Base-by-base conservation (phyloP, 2,113 vertebrate genomes). In the Nesoenas mayeri region DNA sequence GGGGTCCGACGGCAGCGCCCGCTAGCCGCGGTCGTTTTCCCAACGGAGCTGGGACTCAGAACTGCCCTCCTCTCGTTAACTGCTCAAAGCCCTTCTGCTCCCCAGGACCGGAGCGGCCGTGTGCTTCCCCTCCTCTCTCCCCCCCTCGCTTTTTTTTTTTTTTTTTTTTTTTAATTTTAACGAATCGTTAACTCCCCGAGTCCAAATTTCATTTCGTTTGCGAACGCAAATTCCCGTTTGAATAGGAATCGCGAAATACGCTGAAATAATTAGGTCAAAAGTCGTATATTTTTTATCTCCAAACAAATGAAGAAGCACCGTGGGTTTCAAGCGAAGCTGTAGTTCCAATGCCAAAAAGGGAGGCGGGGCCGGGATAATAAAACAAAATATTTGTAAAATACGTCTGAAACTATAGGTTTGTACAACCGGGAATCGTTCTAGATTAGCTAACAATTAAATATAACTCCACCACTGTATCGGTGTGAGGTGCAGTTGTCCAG, bases 401-500 rank as follows among this genome's bases (percentile, higher is more conserved):
- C 81, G 78, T 96, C 93, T 93, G 93, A 98, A 98, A 93, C 96
- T 97, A 97, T 95, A 97, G 97, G 97, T 98, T 98, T 99, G 98
- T 99, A 98, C 91, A 96, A 97, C 95, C 96, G 97, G 98, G 98
- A 98, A 98, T 98, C 98, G 97, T 99, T 98, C 97, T 98, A 99
- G 98, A 98, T 98, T 99, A 99, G 98, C 97, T 97, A 97, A 96
- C 98, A 98, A 98, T 98, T 97, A 96, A 97, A 96, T 96, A 93
- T 90, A 96, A 97, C 97, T 97, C 98, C 98, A 97, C 98, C 98
- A 95, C 74, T 98, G 97, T 99, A 98, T 98, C 96, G 98, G 98
- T 98, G 98, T 95, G 98, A 99, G 98, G 97, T 96, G 97, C 99
- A 99, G 98, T 98, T 99, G 99, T 99, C 98, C 98, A 98, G 98